phyloP scores from a whole-genome alignment of 2,797 vertebrate genomes.

The Leptodactylus fallax region DNA sequence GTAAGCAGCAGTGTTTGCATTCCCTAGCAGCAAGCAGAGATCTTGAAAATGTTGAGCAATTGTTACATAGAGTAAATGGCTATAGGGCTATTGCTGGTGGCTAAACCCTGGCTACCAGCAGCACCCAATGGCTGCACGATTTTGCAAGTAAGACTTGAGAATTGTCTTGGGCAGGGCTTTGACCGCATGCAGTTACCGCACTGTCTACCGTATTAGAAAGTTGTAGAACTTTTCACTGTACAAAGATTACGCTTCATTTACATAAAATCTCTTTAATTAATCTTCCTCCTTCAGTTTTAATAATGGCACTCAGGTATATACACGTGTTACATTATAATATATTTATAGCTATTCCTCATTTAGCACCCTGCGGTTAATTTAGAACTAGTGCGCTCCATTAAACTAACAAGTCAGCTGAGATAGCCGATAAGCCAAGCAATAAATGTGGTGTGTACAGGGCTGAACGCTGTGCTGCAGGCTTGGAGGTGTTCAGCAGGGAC shows the following conservation, averaged over 20 bases:
- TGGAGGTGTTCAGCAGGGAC: too few relatives aligned
- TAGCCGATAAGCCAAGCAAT: constrained; percentile 17
- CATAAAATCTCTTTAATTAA: neutral
- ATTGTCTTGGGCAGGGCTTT: too few relatives aligned
- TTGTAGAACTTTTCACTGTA: neutral
- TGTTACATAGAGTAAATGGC: neutral
- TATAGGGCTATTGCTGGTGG: too few relatives aligned
- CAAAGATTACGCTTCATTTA: neutral
- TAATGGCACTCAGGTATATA: neutral
- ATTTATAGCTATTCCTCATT: constrained; percentile 24
- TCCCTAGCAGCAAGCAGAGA: neutral
- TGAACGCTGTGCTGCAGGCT: neutral
- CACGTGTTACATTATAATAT: constrained; percentile 3
- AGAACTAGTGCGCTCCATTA: constrained; percentile 33
- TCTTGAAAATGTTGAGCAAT: neutral
- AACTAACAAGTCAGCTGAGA: constrained; percentile 38
- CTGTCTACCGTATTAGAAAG: neutral
- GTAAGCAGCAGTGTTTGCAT: neutral
- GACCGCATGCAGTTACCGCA: too few relatives aligned
- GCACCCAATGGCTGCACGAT: too few relatives aligned
- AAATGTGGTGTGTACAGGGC: neutral
- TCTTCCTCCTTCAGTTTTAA: neutral
- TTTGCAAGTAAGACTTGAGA: too few relatives aligned
- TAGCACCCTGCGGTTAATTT: constrained; percentile 28
- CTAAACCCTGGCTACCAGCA: too few relatives aligned